These are phyloP conservation scores for Drosophila orena DNA, from an alignment of 1,140 invertebrate genomes.

Conservation along the genomic window DNA sequence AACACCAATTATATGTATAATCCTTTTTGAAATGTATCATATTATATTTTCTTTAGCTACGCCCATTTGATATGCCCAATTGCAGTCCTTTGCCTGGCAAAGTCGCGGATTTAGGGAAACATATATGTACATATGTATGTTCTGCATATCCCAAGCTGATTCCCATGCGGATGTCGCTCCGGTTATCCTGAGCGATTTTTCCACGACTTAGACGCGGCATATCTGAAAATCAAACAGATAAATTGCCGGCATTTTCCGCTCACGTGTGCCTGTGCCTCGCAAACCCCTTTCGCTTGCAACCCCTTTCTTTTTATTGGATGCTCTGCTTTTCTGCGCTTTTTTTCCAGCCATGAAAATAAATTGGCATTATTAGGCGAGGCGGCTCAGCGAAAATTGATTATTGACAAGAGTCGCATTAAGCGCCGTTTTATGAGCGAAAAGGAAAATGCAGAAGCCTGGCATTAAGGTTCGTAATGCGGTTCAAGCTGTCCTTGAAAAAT, in stretches of 20 bases:
- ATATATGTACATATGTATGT: conserved; percentile 6
- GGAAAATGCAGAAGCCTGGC: conserved; percentile 12
- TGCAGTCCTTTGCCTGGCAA: not conserved
- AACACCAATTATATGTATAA: not conserved
- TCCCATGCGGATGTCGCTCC: conserved; percentile 24
- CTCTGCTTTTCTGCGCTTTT: conserved; percentile 10
- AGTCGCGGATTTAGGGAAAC: not conserved
- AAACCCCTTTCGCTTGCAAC: not conserved
- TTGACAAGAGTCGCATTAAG: conserved; percentile 72
- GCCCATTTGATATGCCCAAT: not conserved
- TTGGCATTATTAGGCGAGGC: conserved; percentile 73
- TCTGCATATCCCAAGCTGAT: conserved; percentile 28
- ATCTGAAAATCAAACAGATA: conserved; percentile 76
- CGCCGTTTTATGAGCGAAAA: conserved; percentile 69
- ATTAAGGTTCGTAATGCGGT: conserved; percentile 69
- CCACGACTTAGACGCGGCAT: conserved; percentile 38
- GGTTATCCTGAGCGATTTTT: conserved; percentile 33
- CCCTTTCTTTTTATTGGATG: conserved; percentile 22
- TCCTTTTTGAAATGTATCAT: not conserved
- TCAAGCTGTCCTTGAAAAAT: conserved; percentile 62
- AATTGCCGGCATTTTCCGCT: conserved; percentile 67
- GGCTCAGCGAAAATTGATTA: conserved; percentile 78
- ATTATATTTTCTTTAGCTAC: not conserved
- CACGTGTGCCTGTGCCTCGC: conserved; percentile 28
- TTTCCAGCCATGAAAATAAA: conserved; percentile 59